Percentiles rank a stretch among this genome's conserved stretches.
Conservation (phyloP, 2,888 invertebrate genomes). For the Adelphocoris suturalis region DNA sequence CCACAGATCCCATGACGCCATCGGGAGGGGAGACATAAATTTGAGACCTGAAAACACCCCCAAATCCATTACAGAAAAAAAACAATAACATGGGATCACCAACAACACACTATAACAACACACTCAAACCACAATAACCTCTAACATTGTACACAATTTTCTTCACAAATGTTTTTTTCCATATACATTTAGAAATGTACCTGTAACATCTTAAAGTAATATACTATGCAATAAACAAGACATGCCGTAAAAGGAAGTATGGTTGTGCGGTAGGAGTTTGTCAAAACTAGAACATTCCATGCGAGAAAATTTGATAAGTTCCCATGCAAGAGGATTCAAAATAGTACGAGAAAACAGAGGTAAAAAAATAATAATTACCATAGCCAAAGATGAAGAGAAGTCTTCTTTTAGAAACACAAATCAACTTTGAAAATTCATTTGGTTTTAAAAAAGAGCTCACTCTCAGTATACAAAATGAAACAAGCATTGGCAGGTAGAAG, state of each 20-base stretch:
- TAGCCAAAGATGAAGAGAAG: conserved; percentile 70
- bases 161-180: background rate
- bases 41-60: conserved; percentile 71
- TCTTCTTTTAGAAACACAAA: conserved; percentile 56
- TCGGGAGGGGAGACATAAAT: conserved; percentile 74
- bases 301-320: conserved; percentile 56
- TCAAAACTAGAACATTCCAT: conserved; percentile 62
- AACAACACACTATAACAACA: background rate
- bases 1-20: conserved; percentile 77
- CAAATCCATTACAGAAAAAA: conserved; percentile 50
- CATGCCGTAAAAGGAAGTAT: conserved; percentile 59
- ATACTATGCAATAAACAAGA: background rate
- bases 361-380: conserved; percentile 72
- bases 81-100: background rate
- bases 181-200: background rate
- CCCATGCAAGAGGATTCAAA: conserved; percentile 70
- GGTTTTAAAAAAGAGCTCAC: conserved; percentile 35
- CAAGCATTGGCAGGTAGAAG: background rate
- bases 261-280: conserved; percentile 34
- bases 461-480: background rate
- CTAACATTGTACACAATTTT: background rate
- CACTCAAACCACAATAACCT: background rate
- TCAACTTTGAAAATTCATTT: conserved; percentile 50
- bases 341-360: conserved; percentile 61
- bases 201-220: too few species aligned